Percentiles rank a stretch among this genome's conserved stretches.
Conservation (phyloP, 2,888 invertebrate species). For the Tethea ocularis region DNA sequence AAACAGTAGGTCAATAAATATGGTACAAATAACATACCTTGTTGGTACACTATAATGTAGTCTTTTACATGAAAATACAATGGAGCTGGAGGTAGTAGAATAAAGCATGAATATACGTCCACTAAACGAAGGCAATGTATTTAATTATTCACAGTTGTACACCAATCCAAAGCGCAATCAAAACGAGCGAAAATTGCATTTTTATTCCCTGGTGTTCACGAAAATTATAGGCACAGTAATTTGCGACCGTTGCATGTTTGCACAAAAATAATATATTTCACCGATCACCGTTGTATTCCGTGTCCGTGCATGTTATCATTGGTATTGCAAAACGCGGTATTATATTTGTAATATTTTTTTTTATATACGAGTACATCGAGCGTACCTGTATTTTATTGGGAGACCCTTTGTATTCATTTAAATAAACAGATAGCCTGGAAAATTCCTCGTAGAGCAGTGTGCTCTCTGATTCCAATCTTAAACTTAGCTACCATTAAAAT, state of each 20-base stretch:
- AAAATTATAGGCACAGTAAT: slow-evolving; percentile 66
- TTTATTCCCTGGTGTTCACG: slow-evolving; percentile 56
- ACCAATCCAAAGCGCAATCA: slow-evolving; percentile 62
- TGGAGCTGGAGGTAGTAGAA: slow-evolving; percentile 9
- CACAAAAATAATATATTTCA: slow-evolving; percentile 39
- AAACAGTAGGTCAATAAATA: background rate
- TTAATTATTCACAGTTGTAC: slow-evolving; percentile 64
- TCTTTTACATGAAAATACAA: slow-evolving; percentile 4
- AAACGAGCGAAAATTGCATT: slow-evolving; percentile 65
- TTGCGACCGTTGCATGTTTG: slow-evolving; percentile 51
- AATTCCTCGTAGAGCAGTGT: too few relatives aligned
- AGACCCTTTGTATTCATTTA: too few relatives aligned
- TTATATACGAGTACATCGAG: background rate
- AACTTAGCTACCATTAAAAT: too few relatives aligned
- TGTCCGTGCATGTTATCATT: slow-evolving; percentile 37
- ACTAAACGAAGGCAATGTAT: slow-evolving; percentile 55
- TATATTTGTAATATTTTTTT: background rate
- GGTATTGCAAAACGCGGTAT: slow-evolving; percentile 32
- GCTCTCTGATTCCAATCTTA: too few relatives aligned
- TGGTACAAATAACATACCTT: background rate
- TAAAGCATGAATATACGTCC: slow-evolving; percentile 24
- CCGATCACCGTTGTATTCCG: slow-evolving; percentile 23
- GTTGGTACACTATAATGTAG: background rate
- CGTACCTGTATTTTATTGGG: too few relatives aligned
- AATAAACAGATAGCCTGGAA: too few relatives aligned